These are phyloP conservation scores for Onthophagus taurus DNA, from an alignment of 1,140 invertebrate species.

Conservation along the genomic window DNA sequence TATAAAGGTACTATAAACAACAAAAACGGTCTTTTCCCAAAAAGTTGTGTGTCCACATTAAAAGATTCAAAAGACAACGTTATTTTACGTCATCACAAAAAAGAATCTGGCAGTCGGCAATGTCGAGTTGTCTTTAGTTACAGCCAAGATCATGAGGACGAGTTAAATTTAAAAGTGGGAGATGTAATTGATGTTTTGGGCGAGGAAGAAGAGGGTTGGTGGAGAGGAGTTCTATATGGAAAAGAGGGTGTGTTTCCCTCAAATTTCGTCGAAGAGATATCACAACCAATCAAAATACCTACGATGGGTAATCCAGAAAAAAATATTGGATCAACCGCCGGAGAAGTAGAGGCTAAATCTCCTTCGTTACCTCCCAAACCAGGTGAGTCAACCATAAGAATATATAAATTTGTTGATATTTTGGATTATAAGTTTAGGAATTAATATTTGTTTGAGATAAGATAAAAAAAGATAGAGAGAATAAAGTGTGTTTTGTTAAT, in stretches of 20 bases:
- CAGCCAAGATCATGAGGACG: constrained; percentile 83
- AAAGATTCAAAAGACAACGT: constrained; percentile 23
- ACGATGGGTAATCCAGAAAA: too few relatives aligned
- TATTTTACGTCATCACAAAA: constrained; percentile 19
- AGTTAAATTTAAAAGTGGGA: constrained; percentile 73
- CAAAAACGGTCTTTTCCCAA: constrained; percentile 91
- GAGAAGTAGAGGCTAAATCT: constrained; percentile 19
- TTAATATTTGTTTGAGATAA: too few relatives aligned
- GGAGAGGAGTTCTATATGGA: constrained; percentile 67
- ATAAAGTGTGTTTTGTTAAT: too few relatives aligned
- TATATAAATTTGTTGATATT: too few relatives aligned
- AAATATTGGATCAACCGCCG: too few relatives aligned
- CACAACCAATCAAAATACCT: constrained; percentile 26
- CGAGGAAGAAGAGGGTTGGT: constrained; percentile 87
- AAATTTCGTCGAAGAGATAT: constrained; percentile 78
- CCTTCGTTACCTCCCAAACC: constrained; percentile 53
- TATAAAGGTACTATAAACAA: constrained; percentile 88
- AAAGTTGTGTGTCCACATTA: constrained; percentile 84
- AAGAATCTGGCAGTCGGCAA: constrained; percentile 42
- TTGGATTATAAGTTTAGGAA: too few relatives aligned
- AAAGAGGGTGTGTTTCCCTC: constrained; percentile 84
- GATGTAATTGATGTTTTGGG: constrained; percentile 81
- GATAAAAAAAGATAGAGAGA: too few relatives aligned
- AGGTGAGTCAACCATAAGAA: constrained; percentile 33
- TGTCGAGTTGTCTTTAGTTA: constrained; percentile 88